These are phyloP conservation scores for Henricia sp. DNA, from an alignment of 53 echinoderm and acorn worm species.

Conservation along the genomic window DNA sequence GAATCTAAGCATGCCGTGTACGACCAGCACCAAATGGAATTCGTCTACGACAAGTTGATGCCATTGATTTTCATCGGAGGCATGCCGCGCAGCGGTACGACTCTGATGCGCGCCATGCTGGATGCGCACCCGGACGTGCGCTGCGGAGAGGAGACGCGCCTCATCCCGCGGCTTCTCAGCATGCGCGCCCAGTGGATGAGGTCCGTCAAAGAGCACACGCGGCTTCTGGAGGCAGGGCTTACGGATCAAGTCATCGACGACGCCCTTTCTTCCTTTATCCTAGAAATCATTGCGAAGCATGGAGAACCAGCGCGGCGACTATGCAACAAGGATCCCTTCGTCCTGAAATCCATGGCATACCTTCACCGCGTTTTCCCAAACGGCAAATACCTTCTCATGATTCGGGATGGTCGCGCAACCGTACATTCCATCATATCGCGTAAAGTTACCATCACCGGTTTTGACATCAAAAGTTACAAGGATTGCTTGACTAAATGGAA, in stretches of 20 bases:
- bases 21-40: conserved; percentile 77
- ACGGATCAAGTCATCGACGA: conserved; percentile 92
- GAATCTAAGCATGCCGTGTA: conserved; percentile 73
- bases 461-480: conserved; percentile 91
- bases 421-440: conserved; percentile 98
- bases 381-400: conserved; percentile 93
- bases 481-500: conserved; percentile 99
- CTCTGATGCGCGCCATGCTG: conserved; percentile 97
- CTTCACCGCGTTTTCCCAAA: conserved; percentile 88
- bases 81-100: conserved; percentile 99
- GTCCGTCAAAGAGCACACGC: conserved; percentile 85
- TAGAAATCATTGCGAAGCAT: conserved; percentile 97
- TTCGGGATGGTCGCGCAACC: conserved; percentile 95
- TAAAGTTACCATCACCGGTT: conserved; percentile 96
- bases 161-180: conserved; percentile 90
- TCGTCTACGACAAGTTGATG: conserved; percentile 86
- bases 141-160: conserved; percentile 97
- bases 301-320: conserved; percentile 90
- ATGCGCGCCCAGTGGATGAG: conserved; percentile 97
- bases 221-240: conserved; percentile 91
- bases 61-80: conserved; percentile 99
- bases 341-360: conserved; percentile 92
- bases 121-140: conserved; percentile 94
- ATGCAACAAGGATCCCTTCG: conserved; percentile 99
- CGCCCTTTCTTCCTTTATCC: conserved; percentile 89